Evolutionary conservation across 2,113 vertebrate genomes (phyloP).

Genomic region (Climacteris rufus): DNA sequence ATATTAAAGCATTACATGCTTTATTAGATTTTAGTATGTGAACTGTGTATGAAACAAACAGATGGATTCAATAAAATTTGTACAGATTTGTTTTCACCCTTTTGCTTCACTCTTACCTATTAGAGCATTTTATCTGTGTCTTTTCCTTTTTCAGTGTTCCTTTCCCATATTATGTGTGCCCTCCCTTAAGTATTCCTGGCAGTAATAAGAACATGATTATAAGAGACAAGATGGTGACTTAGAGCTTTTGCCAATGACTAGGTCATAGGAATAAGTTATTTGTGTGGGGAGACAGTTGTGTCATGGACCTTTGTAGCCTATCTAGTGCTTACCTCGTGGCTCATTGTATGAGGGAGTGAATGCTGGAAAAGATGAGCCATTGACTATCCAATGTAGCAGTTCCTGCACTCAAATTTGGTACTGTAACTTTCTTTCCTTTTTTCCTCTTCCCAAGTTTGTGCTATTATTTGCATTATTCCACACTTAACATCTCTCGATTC

Average conservation of each 20-base stretch:
- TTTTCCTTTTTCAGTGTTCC: neutral
- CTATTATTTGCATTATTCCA: neutral
- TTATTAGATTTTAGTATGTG: neutral
- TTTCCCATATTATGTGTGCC: neutral
- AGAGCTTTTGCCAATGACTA: neutral
- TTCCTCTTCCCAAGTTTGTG: neutral
- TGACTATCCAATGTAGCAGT: rapidly evolving
- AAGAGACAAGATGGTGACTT: neutral
- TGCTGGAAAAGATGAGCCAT: neutral
- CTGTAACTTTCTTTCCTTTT: neutral
- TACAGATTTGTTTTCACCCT: neutral
- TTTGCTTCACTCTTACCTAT: neutral
- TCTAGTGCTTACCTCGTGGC: neutral
- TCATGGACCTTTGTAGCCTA: neutral
- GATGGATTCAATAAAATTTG: neutral
- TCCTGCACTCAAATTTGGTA: neutral
- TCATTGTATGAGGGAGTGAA: neutral
- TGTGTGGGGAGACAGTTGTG: neutral
- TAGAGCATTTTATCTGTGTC: neutral
- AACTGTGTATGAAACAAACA: neutral
- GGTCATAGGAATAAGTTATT: neutral
- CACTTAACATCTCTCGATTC: neutral
- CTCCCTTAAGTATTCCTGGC: neutral
- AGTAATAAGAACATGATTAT: neutral
- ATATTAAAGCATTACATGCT: neutral